These are phyloP conservation scores for Drosophila elegans DNA, from an alignment of 1,140 invertebrate species.

Conservation along the genomic window DNA sequence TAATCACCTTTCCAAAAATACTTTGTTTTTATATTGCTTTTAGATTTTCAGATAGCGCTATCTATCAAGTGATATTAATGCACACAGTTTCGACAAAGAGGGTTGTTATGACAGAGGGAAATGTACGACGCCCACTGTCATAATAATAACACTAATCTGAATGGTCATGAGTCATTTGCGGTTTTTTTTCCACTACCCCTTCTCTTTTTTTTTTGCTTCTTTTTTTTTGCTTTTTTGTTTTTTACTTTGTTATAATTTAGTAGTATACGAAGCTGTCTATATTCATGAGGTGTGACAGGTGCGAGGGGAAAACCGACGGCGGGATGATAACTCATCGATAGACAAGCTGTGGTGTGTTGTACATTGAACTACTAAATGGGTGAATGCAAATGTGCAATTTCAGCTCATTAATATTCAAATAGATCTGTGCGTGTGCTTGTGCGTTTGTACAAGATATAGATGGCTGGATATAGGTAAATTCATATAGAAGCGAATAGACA, in stretches of 20 bases:
- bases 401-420: slow-evolving; percentile 56
- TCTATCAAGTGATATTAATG: slow-evolving; percentile 3
- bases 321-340: slow-evolving; percentile 38
- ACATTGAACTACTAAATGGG: slow-evolving; percentile 39
- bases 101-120: slow-evolving; percentile 18
- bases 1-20: slow-evolving; percentile 6
- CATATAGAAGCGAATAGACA: neutral
- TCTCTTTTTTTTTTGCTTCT: neutral
- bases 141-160: slow-evolving; percentile 32
- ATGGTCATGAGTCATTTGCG: slow-evolving; percentile 36
- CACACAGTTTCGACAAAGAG: neutral
- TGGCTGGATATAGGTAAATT: neutral
- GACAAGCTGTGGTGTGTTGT: slow-evolving; percentile 19
- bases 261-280: slow-evolving; percentile 9
- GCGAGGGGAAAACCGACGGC: slow-evolving; percentile 17
- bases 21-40: neutral
- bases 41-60: slow-evolving; percentile 3
- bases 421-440: neutral
- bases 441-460: neutral
- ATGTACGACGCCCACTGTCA: slow-evolving; percentile 23
- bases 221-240: neutral
- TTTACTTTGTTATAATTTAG: slow-evolving; percentile 19
- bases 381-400: slow-evolving; percentile 54
- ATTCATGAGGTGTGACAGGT: slow-evolving; percentile 32
- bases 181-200: slow-evolving; percentile 23